These are phyloP conservation scores for Tethya wilhelma DNA, from an alignment of 37 sponge, comb jelly and placozoan genomes.

Conservation along the genomic window DNA sequence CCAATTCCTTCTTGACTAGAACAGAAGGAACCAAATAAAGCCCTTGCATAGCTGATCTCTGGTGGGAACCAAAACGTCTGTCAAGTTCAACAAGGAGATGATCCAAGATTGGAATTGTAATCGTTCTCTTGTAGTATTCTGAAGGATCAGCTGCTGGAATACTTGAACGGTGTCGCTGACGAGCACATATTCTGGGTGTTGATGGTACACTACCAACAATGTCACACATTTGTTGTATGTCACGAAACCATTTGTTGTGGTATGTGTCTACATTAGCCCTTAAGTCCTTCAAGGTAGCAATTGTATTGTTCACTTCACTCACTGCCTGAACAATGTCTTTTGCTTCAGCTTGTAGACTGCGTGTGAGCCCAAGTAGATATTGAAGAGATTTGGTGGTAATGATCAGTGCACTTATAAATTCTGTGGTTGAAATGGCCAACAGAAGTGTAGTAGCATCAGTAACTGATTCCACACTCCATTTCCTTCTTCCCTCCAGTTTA, in stretches of 20 bases:
- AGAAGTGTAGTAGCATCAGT: constrained; percentile 35
- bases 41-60: constrained; percentile 22
- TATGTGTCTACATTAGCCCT: constrained; percentile 28
- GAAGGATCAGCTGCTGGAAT: constrained; percentile 29
- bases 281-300: constrained; percentile 17
- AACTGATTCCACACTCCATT: too few species aligned
- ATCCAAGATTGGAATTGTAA: constrained; percentile 36
- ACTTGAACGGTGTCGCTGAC: constrained; percentile 40
- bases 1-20: constrained; percentile 7
- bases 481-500: constrained; percentile 18
- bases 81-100: constrained; percentile 14
- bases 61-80: constrained; percentile 10
- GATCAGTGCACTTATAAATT: constrained; percentile 42
- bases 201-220: constrained; percentile 29
- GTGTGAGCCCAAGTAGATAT: constrained; percentile 38
- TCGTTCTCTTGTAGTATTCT: constrained; percentile 34
- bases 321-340: constrained; percentile 55
- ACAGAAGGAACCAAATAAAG: constrained; percentile 22
- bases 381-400: constrained; percentile 28
- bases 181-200: constrained; percentile 43
- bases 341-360: constrained; percentile 43
- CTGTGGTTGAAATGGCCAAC: constrained; percentile 27
- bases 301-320: constrained; percentile 20
- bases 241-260: constrained; percentile 47
- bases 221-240: constrained; percentile 27